phyloP scores from a whole-genome alignment of 2,797 vertebrate species.

The Tragopan temminckii region DNA sequence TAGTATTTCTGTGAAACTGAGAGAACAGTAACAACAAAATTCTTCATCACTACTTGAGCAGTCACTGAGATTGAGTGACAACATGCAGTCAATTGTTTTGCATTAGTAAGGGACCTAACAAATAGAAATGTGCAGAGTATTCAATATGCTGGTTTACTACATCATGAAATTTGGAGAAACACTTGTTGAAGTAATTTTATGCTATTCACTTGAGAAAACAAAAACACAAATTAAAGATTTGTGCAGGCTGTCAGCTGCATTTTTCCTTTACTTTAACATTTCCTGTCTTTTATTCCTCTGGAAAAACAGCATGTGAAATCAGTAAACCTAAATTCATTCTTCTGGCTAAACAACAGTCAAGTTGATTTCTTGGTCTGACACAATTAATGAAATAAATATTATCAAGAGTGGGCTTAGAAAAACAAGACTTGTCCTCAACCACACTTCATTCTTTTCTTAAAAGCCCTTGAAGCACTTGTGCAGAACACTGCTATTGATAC shows the following conservation, averaged over 20 bases:
- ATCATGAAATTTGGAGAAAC: not conserved
- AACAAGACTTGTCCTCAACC: not conserved
- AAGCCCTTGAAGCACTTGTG: not conserved
- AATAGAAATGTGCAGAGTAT: not conserved
- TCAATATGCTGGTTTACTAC: not conserved
- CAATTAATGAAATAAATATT: not conserved
- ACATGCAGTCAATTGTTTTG: not conserved
- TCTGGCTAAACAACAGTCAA: not conserved
- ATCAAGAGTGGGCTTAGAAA: not conserved
- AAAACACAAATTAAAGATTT: slow-evolving; percentile 2
- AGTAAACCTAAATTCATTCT: not conserved
- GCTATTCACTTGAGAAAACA: not conserved
- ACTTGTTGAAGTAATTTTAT: slow-evolving; percentile 19
- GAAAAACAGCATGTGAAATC: not conserved
- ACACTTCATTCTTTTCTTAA: not conserved
- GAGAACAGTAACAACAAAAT: not conserved
- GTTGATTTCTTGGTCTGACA: not conserved
- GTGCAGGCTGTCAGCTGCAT: not conserved
- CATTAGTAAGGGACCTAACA: not conserved
- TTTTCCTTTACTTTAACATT: not conserved
- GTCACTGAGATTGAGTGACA: not conserved
- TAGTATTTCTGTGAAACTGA: not conserved
- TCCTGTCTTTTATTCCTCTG: not conserved
- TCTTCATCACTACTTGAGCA: not conserved
- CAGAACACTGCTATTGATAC: not conserved